Evolutionary conservation across 2,113 vertebrate species (phyloP).

Genomic region (Ptilonorhynchus violaceus): DNA sequence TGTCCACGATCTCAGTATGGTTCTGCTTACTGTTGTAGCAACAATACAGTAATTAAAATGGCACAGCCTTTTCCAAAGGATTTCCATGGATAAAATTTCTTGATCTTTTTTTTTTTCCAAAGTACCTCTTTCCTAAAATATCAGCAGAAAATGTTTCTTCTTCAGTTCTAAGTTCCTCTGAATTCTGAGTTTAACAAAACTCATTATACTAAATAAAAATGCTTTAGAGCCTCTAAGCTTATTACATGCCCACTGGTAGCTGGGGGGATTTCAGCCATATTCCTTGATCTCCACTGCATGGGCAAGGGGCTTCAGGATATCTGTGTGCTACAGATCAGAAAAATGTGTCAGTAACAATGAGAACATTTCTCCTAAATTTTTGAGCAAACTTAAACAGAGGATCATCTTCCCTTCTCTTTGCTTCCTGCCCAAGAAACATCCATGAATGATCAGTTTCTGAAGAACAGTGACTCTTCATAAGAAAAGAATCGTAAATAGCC

Average conservation of each 20-base stretch:
- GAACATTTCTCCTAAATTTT: neutral
- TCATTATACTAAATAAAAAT: neutral
- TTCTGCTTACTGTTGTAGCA: neutral
- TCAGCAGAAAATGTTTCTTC: neutral
- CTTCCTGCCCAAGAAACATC: neutral
- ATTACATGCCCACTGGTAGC: neutral
- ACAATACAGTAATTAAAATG: neutral
- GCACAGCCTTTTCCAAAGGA: neutral
- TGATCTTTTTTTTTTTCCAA: neutral
- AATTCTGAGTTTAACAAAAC: neutral
- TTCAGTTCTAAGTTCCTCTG: neutral
- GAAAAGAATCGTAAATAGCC: neutral
- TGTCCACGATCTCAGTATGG: neutral
- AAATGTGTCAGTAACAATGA: neutral
- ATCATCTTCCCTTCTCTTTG: neutral
- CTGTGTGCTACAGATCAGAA: neutral
- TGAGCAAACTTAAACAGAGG: neutral
- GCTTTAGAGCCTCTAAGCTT: neutral
- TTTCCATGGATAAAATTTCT: neutral
- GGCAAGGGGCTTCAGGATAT: neutral
- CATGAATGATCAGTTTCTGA: neutral
- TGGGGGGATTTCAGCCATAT: neutral
- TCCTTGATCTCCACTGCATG: neutral
- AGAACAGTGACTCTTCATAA: neutral
- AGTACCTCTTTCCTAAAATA: neutral